phyloP scores from a whole-genome alignment of 2,113 vertebrate genomes.

The Apistogramma diplotaenia region DNA sequence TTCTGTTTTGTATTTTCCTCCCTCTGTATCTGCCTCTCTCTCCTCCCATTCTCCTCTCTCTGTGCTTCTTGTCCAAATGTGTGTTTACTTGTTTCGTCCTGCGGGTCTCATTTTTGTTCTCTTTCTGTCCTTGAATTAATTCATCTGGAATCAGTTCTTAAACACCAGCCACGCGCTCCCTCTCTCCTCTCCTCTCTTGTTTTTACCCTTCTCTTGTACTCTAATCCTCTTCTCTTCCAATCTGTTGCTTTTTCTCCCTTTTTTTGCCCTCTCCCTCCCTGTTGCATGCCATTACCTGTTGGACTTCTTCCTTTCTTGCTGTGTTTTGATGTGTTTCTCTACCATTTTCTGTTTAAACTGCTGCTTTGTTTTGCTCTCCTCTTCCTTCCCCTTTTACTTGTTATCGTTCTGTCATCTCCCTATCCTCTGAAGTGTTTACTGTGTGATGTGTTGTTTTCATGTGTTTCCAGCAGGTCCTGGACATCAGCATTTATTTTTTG shows the following conservation, averaged over 20 bases:
- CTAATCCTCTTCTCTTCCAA: not conserved
- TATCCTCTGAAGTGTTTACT: constrained; percentile 8
- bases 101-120: constrained; percentile 23
- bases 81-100: constrained; percentile 39
- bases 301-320: not conserved
- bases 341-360: not conserved
- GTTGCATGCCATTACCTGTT: constrained; percentile 28
- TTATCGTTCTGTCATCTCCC: not conserved
- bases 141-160: constrained; percentile 38
- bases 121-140: constrained; percentile 55
- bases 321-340: not conserved
- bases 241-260: not conserved
- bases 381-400: not conserved
- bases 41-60: not conserved
- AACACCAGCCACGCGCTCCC: constrained; percentile 6
- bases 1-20: not conserved
- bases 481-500: not conserved
- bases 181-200: not conserved
- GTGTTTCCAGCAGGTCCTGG: constrained; percentile 1
- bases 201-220: not conserved
- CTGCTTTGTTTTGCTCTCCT: not conserved
- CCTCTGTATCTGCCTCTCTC: not conserved
- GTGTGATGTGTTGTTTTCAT: constrained; percentile 7
- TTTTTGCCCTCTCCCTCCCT: not conserved
- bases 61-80: not conserved